Base-by-base conservation (phyloP, 2,113 vertebrate genomes). In the Elaphurus davidianus region DNA sequence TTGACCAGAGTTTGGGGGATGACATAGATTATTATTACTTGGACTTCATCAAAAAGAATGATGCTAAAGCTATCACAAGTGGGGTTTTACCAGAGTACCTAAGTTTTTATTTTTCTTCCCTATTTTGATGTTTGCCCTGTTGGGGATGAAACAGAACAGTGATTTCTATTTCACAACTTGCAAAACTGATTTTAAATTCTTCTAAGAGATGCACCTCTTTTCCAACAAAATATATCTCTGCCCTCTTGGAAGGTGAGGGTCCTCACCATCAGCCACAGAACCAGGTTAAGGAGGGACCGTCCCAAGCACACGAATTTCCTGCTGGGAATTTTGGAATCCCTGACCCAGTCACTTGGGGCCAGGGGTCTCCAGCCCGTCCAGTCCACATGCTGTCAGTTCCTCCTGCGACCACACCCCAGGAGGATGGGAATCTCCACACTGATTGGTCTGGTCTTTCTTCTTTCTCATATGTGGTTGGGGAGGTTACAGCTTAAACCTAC, bases 311-410 rank as follows among this genome's bases (percentile, higher is more conserved):
- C 0, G 0, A 19, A 36, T 55, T 84, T 79, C 89, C 55, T 52
- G 43, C 45, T 23, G 16, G 40, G 54, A 30, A 47, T 79, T 40
- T 74, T 74, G n/a, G 76, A 82, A 52, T 82, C 40, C 33, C 14
- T 15, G 12, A 45, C 30, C 55, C 74, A 71, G 13, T 21, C 64
- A 79, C 0, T 0, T 11, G 28, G 43, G 30, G 36, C 12, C 25
- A 13, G 9, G 36, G 15, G 12, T 55, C 71, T 55, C 43, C 6
- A 2, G 52, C n/a, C 40, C 1, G 0, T 43, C 17, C 10, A 6
- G 45, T 33, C 17, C 21, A 13, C 5, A 12, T 0, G 5, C 28
- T 30, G 21, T 28, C 7, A 27, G 17, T 25, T 36, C 36, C 79
- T 27, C 27, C 9, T 8, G 2, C 1, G 33, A 45, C 76, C 43